These are phyloP conservation scores for Plodia interpunctella DNA, from an alignment of 1,140 invertebrate genomes.

Conservation along the genomic window DNA sequence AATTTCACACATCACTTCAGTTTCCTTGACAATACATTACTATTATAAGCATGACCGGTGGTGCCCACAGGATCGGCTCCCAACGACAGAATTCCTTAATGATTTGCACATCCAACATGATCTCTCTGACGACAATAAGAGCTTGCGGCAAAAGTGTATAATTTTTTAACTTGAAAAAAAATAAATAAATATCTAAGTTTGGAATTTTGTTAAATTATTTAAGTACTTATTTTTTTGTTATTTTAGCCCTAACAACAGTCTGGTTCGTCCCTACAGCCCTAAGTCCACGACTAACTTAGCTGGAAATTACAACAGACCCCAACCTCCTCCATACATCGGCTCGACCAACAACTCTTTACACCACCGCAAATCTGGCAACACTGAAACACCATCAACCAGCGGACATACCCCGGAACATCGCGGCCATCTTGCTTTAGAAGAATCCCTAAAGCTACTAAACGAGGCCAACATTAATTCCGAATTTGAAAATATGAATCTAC, in stretches of 20 bases:
- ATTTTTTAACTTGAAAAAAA: too few species aligned
- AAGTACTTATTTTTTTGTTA: not conserved
- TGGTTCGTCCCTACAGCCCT: constrained; percentile 61
- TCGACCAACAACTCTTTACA: constrained; percentile 57
- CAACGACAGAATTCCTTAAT: too few species aligned
- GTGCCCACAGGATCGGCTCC: too few species aligned
- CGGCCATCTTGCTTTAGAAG: constrained; percentile 55
- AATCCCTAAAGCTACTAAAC: constrained; percentile 69
- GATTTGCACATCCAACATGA: too few species aligned
- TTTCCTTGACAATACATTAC: too few species aligned
- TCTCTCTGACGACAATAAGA: too few species aligned
- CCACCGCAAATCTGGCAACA: constrained; percentile 40
- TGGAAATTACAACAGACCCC: constrained; percentile 66
- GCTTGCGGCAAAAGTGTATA: too few species aligned
- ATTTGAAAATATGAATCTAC: constrained; percentile 30
- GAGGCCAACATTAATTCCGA: constrained; percentile 64
- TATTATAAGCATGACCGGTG: too few species aligned
- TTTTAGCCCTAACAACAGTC: constrained; percentile 68
- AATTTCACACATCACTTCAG: too few species aligned
- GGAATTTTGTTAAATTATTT: too few species aligned
- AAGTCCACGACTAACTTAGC: constrained; percentile 63
- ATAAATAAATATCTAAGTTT: too few species aligned
- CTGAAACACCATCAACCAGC: constrained; percentile 38
- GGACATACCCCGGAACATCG: constrained; percentile 53
- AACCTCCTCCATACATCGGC: constrained; percentile 68